Percentiles rank a stretch among this genome's conserved stretches.
phyloP scores from a whole-genome alignment of 2,113 vertebrate species.

The Amazona vittata region DNA sequence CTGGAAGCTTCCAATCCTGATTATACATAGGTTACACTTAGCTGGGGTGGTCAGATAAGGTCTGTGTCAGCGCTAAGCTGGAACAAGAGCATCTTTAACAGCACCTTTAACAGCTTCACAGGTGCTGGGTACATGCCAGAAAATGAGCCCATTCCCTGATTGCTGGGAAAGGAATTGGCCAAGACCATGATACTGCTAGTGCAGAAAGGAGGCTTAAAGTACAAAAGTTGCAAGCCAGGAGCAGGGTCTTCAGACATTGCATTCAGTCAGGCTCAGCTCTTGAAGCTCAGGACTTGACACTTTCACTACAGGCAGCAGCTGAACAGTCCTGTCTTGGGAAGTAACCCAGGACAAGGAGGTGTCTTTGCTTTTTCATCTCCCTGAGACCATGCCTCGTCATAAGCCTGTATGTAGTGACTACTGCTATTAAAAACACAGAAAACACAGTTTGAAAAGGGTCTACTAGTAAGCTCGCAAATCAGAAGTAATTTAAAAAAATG shows the following conservation, averaged over 20 bases:
- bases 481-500: neutral
- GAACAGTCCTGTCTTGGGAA: neutral
- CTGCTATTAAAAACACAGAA: neutral
- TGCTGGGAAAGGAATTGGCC: neutral
- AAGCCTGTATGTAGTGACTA: neutral
- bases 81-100: neutral
- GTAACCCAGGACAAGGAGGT: too few relatives aligned
- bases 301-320: neutral
- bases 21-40: neutral
- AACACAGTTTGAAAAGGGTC: neutral
- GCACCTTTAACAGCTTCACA: neutral
- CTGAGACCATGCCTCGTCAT: fast-evolving
- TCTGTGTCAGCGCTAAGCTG: neutral
- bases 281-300: neutral
- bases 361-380: neutral
- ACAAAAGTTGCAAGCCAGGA: neutral
- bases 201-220: neutral
- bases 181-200: neutral
- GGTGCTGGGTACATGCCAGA: neutral
- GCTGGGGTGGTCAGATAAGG: neutral
- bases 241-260: neutral
- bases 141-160: neutral
- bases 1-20: neutral
- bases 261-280: neutral
- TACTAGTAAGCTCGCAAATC: neutral